Percentiles rank a stretch among this genome's conserved stretches.
Conservation (phyloP, 2,113 vertebrate genomes). For the Zosterops japonicus region DNA sequence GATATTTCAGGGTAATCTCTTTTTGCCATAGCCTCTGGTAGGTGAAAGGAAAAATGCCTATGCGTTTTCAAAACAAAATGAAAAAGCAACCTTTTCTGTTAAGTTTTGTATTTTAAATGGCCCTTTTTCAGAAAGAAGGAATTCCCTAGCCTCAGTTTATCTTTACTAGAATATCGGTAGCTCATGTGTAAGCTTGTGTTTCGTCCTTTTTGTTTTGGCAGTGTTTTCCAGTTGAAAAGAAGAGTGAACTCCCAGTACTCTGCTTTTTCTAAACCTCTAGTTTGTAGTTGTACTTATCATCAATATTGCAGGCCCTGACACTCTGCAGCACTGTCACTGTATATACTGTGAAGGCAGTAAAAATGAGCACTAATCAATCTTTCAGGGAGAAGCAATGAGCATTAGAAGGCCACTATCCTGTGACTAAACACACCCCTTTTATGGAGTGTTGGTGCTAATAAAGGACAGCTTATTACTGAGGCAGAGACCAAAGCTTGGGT, state of each 20-base stretch:
- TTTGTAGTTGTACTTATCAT: slow-evolving; percentile 69
- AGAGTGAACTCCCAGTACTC: slow-evolving; percentile 48
- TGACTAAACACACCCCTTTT: slow-evolving; percentile 90
- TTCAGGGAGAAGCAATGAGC: slow-evolving; percentile 81
- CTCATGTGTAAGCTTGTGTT: slow-evolving; percentile 31
- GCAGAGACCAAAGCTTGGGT: slow-evolving; percentile 87
- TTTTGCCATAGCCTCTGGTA: not conserved
- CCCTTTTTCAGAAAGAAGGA: not conserved
- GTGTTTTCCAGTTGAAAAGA: slow-evolving; percentile 56
- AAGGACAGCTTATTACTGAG: slow-evolving; percentile 89
- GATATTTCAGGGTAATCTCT: not conserved
- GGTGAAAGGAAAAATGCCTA: not conserved
- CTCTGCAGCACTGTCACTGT: slow-evolving; percentile 74
- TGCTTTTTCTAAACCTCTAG: slow-evolving; percentile 53
- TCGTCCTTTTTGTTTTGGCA: slow-evolving; percentile 50
- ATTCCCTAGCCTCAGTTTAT: not conserved
- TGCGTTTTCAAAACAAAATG: not conserved
- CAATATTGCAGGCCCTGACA: slow-evolving; percentile 73
- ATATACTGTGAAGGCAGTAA: slow-evolving; percentile 81
- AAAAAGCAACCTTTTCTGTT: not conserved
- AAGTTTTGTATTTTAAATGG: slow-evolving; percentile 10
- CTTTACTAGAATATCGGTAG: not conserved
- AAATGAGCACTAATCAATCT: slow-evolving; percentile 86
- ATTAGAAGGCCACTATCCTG: slow-evolving; percentile 86
- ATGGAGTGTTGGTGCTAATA: slow-evolving; percentile 90